These are phyloP conservation scores for Hylaeus volcanicus DNA, from an alignment of 1,140 invertebrate genomes.

Conservation along the genomic window DNA sequence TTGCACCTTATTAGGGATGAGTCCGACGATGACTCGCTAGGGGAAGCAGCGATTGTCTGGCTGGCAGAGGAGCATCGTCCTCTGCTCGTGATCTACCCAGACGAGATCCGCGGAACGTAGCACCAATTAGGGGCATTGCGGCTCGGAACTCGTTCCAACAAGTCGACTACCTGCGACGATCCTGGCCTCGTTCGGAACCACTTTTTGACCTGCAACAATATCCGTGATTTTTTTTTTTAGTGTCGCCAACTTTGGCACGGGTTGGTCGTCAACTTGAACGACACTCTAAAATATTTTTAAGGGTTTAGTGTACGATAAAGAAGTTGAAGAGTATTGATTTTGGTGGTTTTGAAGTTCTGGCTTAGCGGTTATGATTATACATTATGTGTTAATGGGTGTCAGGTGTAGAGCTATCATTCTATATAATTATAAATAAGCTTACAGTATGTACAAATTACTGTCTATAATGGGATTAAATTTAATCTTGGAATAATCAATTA, in stretches of 20 bases:
- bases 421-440: no score
- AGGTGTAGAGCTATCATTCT: no score
- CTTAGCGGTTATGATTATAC: no score
- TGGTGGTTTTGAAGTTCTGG: no score
- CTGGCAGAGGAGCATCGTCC: slow-evolving; percentile 66
- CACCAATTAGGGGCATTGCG: slow-evolving; percentile 69
- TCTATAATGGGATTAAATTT: no score
- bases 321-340: no score
- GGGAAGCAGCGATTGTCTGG: slow-evolving; percentile 62
- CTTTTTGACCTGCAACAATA: neutral
- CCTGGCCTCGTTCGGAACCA: slow-evolving; percentile 7
- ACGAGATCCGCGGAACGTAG: slow-evolving; percentile 49
- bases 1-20: slow-evolving; percentile 70
- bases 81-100: slow-evolving; percentile 58
- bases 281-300: neutral
- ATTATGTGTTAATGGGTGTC: no score
- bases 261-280: no score
- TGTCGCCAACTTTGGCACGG: no score
- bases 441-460: no score
- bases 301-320: no score
- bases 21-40: slow-evolving; percentile 37
- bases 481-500: no score
- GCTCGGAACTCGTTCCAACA: slow-evolving; percentile 63
- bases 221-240: neutral
- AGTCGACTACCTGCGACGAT: slow-evolving; percentile 41